Evolutionary conservation across 2,888 invertebrate species (phyloP), one percentile per base, ranked within the genome.

Genomic region (Cerastis rubricosa): DNA sequence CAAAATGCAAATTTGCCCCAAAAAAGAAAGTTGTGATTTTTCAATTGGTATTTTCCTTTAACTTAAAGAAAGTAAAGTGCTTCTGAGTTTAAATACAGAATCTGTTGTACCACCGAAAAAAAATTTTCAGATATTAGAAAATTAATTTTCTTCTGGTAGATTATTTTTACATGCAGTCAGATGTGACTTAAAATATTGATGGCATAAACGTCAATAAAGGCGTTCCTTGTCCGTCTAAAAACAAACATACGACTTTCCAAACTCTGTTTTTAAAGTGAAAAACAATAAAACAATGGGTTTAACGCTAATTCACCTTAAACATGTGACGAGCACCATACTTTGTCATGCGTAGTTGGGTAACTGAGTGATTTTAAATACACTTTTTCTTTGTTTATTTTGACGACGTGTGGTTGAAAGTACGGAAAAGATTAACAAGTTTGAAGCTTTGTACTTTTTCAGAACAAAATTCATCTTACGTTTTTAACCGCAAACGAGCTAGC

Each of bases 261-360:
- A 14, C 7, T 14, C 14, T 49, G 35, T 59, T 69, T 82, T 72
- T 35, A 35, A 83, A 71, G 76, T 35, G 80, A 71, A 84, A 76
- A 74, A 70, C n/a, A 17, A 70, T 51, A 47, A 70, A 71, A 84
- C 84, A 84, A 84, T 84, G 25, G 72, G 29, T 70, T 59, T 40
- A 14, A 49, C n/a, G 64, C 49, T 22, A 76, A 74, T 72, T 84
- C 8, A 64, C 71, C 57, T 51, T 51, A 47, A 64, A 68, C 63
- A 54, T 11, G 47, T 71, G 80, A 69, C 68, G 35, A 29, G 22
- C n/a, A 11, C 54, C 29, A 54, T 25, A 76, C 64, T 72, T 61
- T 63, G 84, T 84, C 81, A 84, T 61, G 83, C 83, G 74, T 72
- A 67, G 81, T 84, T 84, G 64, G 59, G 59, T 67, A 57, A n/a